Evolutionary conservation across 1,140 invertebrate genomes (phyloP).

Genomic region (Maconellicoccus hirsutus): DNA sequence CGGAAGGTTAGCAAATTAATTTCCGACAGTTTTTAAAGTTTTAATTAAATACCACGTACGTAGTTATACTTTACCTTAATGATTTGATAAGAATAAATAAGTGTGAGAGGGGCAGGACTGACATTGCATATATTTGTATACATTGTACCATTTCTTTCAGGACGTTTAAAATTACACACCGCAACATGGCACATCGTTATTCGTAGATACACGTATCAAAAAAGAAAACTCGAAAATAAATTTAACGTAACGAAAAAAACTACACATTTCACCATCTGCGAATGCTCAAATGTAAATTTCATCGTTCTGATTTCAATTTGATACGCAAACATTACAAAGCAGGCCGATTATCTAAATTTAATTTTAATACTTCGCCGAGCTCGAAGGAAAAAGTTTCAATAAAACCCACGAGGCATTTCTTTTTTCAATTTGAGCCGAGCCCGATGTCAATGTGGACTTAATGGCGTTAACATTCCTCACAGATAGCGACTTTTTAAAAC

Average conservation of each 20-base stretch:
- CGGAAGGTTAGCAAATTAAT: background rate
- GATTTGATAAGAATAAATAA: background rate
- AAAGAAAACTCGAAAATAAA: background rate
- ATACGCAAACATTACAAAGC: background rate
- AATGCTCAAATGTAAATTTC: background rate
- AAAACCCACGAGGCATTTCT: background rate
- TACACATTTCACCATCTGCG: too few relatives aligned
- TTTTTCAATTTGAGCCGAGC: background rate
- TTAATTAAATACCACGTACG: background rate
- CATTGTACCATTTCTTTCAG: too few relatives aligned
- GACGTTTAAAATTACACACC: too few relatives aligned
- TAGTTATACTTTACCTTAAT: background rate
- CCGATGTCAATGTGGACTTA: slow-evolving; percentile 1
- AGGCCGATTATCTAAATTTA: background rate
- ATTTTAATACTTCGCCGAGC: background rate
- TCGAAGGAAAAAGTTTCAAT: background rate
- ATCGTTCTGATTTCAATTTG: background rate
- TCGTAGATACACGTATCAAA: background rate
- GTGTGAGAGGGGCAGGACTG: too few relatives aligned
- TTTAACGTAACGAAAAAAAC: too few relatives aligned
- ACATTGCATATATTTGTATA: too few relatives aligned
- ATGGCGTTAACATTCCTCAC: background rate
- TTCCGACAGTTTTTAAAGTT: background rate
- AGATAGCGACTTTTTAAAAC: background rate
- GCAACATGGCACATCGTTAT: too few relatives aligned